Evolutionary conservation across 1,140 invertebrate genomes (phyloP), one percentile per base, ranked within the genome.

Genomic region (Neuroterus valhalla): DNA sequence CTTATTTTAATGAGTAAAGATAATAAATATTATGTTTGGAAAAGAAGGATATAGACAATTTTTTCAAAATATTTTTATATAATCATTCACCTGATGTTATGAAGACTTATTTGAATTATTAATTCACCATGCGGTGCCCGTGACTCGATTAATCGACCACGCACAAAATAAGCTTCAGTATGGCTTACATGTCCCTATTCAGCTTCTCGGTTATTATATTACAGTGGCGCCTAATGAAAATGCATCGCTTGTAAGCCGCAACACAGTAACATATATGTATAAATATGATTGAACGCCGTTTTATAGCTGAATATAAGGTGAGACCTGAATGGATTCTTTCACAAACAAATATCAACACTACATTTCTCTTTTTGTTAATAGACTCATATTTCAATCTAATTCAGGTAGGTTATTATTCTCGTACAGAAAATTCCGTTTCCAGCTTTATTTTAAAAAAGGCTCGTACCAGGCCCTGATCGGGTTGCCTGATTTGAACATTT

Each of bases 211-310:
- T 62, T 62, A 62, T 62, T 62, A 62, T 62, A 62, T 62, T 62
- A 62, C 26, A 62, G 23, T 62, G 23, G 12, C 55, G 55, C 31
- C n/a, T 31, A 62, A 62, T 62, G 55, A 62, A 62, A 62, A 62
- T 62, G 21, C 31, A 26, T 62, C 55, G 15, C 26, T 62, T 62
- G 23, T 55, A 14, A n/a, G 55, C 23, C 55, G 23, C 55, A 62
- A 62, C 26, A 31, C 23, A 52, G 19, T n/a, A 31, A 31, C 5
- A 62, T 14, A 62, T 8, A 23, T 31, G 55, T 62, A 26, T 26
- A 62, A 23, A 62, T 14, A 62, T 62, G n/a, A 62, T 62, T 62
- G 55, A 38, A 62, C 26, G 23, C 31, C 23, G 26, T 62, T 62
- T 26, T 62, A 62, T n/a, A 62, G 55, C 55, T 15, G 23, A 38